Percentiles rank a stretch among this genome's conserved stretches.
Conservation (phyloP, 1,140 invertebrate genomes). For the Neoseiulus cucumeris region DNA sequence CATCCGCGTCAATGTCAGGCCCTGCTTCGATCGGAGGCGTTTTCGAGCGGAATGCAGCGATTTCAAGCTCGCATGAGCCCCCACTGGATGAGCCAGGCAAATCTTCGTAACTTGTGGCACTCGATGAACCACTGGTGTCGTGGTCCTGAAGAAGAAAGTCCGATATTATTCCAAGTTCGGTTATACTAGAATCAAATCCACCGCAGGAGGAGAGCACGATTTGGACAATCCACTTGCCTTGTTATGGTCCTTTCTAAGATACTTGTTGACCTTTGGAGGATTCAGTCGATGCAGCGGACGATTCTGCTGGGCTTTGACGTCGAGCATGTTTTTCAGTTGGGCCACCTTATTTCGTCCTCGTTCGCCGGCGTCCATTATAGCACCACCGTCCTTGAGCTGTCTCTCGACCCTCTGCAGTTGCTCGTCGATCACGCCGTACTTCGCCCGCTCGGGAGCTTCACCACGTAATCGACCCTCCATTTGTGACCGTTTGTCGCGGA, state of each 20-base stretch:
- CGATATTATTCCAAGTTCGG: too few relatives aligned
- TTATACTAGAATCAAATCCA: too few relatives aligned
- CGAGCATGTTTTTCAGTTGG: background rate
- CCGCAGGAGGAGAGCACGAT: too few relatives aligned
- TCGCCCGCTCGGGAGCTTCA: background rate
- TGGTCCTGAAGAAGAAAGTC: too few relatives aligned
- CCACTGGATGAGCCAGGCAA: background rate
- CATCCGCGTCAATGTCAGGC: background rate
- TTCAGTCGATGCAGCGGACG: background rate
- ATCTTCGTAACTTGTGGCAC: background rate
- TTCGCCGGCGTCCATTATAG: conserved; percentile 37
- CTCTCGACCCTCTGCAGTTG: background rate
- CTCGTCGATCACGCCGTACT: conserved; percentile 5
- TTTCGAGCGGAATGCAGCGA: too few relatives aligned
- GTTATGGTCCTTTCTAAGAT: background rate
- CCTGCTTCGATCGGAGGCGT: background rate
- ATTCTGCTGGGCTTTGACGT: conserved; percentile 4
- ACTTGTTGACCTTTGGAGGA: conserved; percentile 7
- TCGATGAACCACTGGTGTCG: background rate
- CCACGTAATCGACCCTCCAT: conserved; percentile 9
- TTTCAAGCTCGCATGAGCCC: too few relatives aligned
- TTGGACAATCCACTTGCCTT: too few relatives aligned
- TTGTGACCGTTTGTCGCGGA: background rate
- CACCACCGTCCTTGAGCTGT: conserved; percentile 4
- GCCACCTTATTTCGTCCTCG: conserved; percentile 56